A percentile compares a stretch with the other conserved stretches of the same genome.
Conservation (phyloP, 1,140 invertebrate genomes). For the Cydia amplana region DNA sequence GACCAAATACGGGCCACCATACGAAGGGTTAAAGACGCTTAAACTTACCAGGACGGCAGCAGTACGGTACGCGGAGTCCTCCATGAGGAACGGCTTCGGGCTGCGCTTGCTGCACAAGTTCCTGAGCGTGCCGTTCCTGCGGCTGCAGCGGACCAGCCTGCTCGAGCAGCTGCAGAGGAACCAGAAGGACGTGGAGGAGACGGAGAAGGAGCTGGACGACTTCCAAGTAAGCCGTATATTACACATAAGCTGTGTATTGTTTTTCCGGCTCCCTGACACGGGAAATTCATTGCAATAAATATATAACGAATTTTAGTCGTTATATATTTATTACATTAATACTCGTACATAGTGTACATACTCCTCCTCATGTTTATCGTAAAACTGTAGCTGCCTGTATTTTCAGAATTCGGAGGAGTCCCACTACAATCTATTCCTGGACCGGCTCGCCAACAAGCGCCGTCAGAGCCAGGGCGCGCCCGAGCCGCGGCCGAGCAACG, state of each 20-base stretch:
- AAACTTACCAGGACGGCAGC: conserved; percentile 79
- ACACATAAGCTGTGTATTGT: conserved; percentile 32
- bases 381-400: too few species aligned
- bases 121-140: conserved; percentile 96
- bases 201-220: conserved; percentile 90
- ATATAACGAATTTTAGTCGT: too few species aligned
- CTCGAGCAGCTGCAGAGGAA: conserved; percentile 94
- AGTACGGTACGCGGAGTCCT: conserved; percentile 94
- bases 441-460: conserved; percentile 86
- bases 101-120: conserved; percentile 97
- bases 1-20: too few species aligned
- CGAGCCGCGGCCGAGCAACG: conserved; percentile 56
- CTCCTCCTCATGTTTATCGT: too few species aligned
- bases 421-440: conserved; percentile 92
- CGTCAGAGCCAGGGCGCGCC: conserved; percentile 82
- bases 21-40: neutral
- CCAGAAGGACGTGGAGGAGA: conserved; percentile 89
- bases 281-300: too few species aligned
- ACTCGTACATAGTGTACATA: too few species aligned
- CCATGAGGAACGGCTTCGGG: conserved; percentile 98
- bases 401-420: conserved; percentile 92
- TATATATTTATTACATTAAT: too few species aligned
- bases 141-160: conserved; percentile 93
- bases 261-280: too few species aligned
- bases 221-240: conserved; percentile 73